phyloP scores from a whole-genome alignment of 2,888 invertebrate species.

The Timandra comae region DNA sequence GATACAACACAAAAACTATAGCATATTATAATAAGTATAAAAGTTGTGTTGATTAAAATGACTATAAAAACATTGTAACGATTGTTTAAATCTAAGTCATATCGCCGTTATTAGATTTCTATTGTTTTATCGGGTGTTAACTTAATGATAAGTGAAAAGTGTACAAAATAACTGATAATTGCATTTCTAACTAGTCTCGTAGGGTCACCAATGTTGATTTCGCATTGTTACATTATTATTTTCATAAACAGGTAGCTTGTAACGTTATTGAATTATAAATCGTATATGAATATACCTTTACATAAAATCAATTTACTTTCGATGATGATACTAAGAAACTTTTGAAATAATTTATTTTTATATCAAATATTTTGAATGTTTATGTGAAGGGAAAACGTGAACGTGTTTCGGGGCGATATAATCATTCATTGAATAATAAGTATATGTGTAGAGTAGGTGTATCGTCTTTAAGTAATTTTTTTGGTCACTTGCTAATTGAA shows the following conservation, averaged over 20 bases:
- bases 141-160: constrained; percentile 69
- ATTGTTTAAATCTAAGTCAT: constrained; percentile 71
- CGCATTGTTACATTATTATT: constrained; percentile 38
- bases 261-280: constrained; percentile 29
- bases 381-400: constrained; percentile 35
- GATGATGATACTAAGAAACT: constrained; percentile 41
- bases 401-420: constrained; percentile 34
- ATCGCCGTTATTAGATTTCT: constrained; percentile 63
- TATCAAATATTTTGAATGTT: constrained; percentile 67
- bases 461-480: constrained; percentile 9
- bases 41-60: constrained; percentile 15
- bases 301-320: constrained; percentile 31
- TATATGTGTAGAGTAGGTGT: neutral
- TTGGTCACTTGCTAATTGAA: constrained; percentile 13
- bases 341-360: constrained; percentile 70
- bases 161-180: constrained; percentile 69
- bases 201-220: constrained; percentile 57
- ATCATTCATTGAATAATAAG: constrained; percentile 17
- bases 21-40: too few species aligned
- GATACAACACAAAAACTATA: too few species aligned
- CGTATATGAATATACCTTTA: constrained; percentile 45
- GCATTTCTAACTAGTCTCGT: constrained; percentile 74
- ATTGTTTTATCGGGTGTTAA: constrained; percentile 72
- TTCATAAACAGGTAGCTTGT: constrained; percentile 37
- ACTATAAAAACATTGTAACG: constrained; percentile 35